These are phyloP conservation scores for Porites lobata DNA, from an alignment of 92 coral and sea anemone species.

Conservation along the genomic window DNA sequence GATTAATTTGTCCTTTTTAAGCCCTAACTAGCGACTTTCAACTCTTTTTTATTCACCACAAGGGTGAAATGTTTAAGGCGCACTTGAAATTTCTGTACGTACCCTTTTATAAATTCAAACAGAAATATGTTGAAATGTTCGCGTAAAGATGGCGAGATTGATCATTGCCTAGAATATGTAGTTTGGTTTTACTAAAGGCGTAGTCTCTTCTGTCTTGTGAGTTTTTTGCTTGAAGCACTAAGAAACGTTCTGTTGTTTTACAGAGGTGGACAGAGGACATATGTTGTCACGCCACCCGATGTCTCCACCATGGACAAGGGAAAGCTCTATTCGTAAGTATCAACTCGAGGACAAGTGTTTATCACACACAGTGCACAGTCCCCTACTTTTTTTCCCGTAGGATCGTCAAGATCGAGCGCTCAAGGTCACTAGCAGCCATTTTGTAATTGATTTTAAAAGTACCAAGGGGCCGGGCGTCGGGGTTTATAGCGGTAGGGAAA, in stretches of 20 bases:
- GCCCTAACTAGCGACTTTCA: no score
- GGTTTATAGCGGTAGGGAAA: no score
- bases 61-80: no score
- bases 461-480: no score
- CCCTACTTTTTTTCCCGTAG: background rate
- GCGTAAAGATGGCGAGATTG: background rate
- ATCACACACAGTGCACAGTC: background rate
- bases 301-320: slow-evolving; percentile 71
- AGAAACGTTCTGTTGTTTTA: slow-evolving; percentile 15
- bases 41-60: no score
- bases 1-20: no score
- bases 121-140: background rate
- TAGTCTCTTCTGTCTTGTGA: background rate
- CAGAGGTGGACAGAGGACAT: slow-evolving; percentile 97
- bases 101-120: no score
- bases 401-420: no score
- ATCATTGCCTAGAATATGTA: background rate
- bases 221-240: background rate
- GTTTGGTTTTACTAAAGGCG: background rate
- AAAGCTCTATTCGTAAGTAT: slow-evolving; percentile 81
- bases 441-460: no score
- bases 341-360: background rate
- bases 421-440: no score
- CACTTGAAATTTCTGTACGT: no score
- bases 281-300: slow-evolving; percentile 95